Conservation (phyloP, 2,797 vertebrate genomes). For the Coracias cyanogaster region DNA sequence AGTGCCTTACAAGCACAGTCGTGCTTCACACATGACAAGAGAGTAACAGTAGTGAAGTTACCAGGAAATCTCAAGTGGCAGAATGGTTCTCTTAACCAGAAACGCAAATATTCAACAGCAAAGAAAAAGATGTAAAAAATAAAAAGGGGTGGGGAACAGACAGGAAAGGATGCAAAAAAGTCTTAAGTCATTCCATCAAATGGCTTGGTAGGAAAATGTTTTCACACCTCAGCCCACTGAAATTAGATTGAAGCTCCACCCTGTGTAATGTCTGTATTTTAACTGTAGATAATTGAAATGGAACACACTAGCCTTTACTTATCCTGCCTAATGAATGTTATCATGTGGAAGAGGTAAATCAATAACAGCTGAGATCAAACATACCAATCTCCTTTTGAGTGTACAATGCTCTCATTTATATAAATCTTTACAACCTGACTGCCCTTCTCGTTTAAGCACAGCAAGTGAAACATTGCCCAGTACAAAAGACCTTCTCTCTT, state of each 20-base stretch:
- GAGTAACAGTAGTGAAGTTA: neutral
- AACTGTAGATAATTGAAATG: constrained; percentile 70
- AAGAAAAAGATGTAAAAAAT: neutral
- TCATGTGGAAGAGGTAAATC: constrained; percentile 78
- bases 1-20: neutral
- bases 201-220: constrained; percentile 52
- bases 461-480: neutral
- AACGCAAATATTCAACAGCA: constrained; percentile 22
- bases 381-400: constrained; percentile 71
- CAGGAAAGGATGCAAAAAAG: neutral
- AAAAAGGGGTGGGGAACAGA: neutral
- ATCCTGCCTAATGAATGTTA: constrained; percentile 76
- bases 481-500: constrained; percentile 63
- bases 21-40: neutral
- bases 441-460: constrained; percentile 37
- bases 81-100: neutral
- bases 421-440: constrained; percentile 72
- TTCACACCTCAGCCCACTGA: constrained; percentile 53
- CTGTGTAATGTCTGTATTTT: constrained; percentile 50
- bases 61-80: neutral
- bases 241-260: constrained; percentile 64
- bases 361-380: constrained; percentile 78
- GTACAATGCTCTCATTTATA: constrained; percentile 78
- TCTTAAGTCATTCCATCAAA: constrained; percentile 40
- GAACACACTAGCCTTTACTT: constrained; percentile 69